Conservation (phyloP, 2,888 invertebrate species). For the Lasioglossum morio region DNA sequence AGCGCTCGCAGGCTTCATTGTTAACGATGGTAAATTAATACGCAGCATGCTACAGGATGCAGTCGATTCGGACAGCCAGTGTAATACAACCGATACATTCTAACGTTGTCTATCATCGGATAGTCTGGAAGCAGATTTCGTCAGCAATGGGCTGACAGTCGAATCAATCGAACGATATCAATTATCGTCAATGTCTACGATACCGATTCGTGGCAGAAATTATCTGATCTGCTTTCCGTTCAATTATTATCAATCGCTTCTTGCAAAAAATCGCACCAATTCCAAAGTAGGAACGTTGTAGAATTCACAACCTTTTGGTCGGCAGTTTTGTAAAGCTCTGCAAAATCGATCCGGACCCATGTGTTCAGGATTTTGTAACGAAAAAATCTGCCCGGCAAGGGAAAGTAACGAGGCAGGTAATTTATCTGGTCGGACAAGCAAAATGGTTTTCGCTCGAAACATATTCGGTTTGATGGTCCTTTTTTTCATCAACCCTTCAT, state of each 20-base stretch:
- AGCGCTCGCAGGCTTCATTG: neutral
- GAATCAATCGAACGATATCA: neutral
- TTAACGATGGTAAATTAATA: conserved; percentile 1
- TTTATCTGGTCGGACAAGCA: conserved; percentile 24
- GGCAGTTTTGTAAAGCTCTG: neutral
- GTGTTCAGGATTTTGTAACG: conserved; percentile 33
- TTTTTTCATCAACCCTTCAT: conserved; percentile 1
- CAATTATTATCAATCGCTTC: too few species aligned
- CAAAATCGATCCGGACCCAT: neutral
- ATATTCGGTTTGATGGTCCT: conserved; percentile 38
- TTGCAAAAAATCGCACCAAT: too few species aligned
- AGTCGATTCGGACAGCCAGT: neutral
- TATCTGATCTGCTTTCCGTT: neutral
- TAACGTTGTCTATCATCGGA: neutral
- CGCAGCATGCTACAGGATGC: neutral
- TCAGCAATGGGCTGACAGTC: neutral
- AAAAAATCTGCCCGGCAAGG: conserved; percentile 11
- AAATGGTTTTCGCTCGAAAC: conserved; percentile 42
- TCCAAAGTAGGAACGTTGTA: neutral
- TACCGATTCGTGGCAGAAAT: neutral
- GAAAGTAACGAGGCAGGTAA: conserved; percentile 20
- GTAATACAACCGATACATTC: neutral
- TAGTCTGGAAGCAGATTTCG: neutral
- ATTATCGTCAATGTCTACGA: too few species aligned
- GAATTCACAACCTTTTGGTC: neutral